phyloP scores from a whole-genome alignment of 2,113 vertebrate species.

The Blennius ocellaris region DNA sequence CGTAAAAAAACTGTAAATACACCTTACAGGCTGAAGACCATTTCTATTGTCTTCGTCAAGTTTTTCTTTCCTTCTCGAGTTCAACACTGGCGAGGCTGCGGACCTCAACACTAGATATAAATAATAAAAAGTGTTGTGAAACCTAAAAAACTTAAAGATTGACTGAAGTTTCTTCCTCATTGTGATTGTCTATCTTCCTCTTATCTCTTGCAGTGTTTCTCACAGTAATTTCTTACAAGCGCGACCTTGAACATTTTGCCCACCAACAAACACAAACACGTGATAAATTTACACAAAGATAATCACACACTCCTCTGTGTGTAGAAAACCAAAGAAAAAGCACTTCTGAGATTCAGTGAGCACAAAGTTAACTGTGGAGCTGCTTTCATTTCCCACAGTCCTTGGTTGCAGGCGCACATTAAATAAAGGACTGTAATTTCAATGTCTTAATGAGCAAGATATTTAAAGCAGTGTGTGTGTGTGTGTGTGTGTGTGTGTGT shows the following conservation, averaged over 20 bases:
- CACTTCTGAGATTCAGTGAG: slow-evolving; percentile 44
- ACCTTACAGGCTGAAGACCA: background rate
- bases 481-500: slow-evolving; percentile 29
- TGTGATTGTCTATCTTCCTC: too few species aligned
- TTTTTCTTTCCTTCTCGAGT: too few species aligned
- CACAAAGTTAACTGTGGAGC: slow-evolving; percentile 71
- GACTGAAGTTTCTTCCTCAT: too few species aligned
- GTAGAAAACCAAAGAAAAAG: background rate
- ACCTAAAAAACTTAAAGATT: too few species aligned
- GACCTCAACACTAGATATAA: too few species aligned
- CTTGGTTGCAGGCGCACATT: slow-evolving; percentile 65
- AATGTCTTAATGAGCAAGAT: slow-evolving; percentile 77
- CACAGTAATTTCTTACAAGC: too few species aligned
- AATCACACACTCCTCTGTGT: background rate
- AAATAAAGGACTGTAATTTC: slow-evolving; percentile 75
- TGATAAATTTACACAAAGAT: slow-evolving; percentile 13
- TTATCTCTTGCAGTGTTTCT: too few species aligned
- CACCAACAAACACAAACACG: background rate
- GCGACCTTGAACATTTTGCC: slow-evolving; percentile 7
- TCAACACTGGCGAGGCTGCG: too few species aligned
- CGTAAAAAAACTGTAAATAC: too few species aligned
- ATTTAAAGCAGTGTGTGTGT: slow-evolving; percentile 59
- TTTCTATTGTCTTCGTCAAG: background rate
- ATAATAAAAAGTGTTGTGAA: too few species aligned
- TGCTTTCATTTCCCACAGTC: slow-evolving; percentile 78